These are phyloP conservation scores for Rhingia campestris DNA, from an alignment of 2,888 invertebrate genomes.

Conservation along the genomic window DNA sequence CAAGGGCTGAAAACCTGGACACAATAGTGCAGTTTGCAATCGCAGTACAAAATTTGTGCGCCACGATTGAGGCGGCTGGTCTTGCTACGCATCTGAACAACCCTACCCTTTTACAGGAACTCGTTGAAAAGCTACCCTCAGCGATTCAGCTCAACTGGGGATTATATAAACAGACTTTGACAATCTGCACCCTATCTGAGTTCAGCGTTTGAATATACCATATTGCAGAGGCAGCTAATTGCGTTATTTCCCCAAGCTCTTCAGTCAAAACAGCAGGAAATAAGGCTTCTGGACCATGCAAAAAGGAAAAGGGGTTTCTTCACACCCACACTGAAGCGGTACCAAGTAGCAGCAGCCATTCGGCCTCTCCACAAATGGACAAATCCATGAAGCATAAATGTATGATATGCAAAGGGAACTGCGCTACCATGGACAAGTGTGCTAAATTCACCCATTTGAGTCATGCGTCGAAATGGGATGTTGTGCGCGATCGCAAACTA, in stretches of 20 bases:
- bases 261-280: background rate
- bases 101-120: conserved; percentile 21
- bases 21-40: conserved; percentile 29
- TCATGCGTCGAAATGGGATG: background rate
- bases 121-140: conserved; percentile 4
- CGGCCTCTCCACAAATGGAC: background rate
- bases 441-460: background rate
- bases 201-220: conserved; percentile 67
- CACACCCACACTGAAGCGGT: background rate
- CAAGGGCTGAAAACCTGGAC: conserved; percentile 27
- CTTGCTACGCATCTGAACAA: background rate
- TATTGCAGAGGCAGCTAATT: conserved; percentile 61
- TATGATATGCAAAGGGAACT: background rate
- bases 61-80: background rate
- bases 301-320: background rate
- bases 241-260: background rate
- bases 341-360: background rate
- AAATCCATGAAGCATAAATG: conserved; percentile 1
- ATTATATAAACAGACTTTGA: conserved; percentile 17
- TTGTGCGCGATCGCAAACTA: background rate
- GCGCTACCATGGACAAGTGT: background rate
- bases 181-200: background rate
- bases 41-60: conserved; percentile 2
- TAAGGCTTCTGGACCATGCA: background rate
- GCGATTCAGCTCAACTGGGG: conserved; percentile 1